Conservation (phyloP, 1,140 invertebrate genomes). For the Zaprionus kolodkinae region DNA sequence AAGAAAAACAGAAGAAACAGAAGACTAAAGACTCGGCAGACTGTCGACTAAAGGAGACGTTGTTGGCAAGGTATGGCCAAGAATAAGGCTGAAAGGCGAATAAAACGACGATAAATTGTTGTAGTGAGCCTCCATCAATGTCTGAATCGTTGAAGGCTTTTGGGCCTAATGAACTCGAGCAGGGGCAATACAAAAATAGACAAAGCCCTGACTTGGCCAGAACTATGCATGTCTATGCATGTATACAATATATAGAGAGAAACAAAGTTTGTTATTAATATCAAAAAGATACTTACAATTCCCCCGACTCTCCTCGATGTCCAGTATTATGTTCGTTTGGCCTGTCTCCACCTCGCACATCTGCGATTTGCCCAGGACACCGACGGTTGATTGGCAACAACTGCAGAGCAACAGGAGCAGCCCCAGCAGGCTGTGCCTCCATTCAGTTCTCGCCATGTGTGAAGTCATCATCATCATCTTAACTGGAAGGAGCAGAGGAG, state of each 20-base stretch:
- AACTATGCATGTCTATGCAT: too few species aligned
- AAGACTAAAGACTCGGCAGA: conserved; percentile 15
- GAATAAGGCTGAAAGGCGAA: conserved; percentile 44
- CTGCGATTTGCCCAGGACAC: conserved; percentile 78
- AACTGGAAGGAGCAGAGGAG: conserved; percentile 46
- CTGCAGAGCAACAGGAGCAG: conserved; percentile 60
- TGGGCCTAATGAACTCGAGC: conserved; percentile 45
- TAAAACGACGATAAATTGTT: conserved; percentile 48
- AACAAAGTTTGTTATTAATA: conserved; percentile 9
- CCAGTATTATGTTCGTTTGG: conserved; percentile 94
- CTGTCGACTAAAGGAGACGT: conserved; percentile 10
- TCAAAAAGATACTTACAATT: conserved; percentile 89
- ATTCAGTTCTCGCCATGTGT: conserved; percentile 36
- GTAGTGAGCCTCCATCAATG: conserved; percentile 41
- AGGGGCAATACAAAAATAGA: conserved; percentile 8
- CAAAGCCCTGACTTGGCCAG: conserved; percentile 18
- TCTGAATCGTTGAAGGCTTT: conserved; percentile 45
- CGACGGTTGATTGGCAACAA: conserved; percentile 50
- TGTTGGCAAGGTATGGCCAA: neutral
- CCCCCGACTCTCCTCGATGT: conserved; percentile 94
- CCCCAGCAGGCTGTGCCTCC: conserved; percentile 43
- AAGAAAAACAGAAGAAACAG: conserved; percentile 27
- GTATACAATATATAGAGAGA: neutral
- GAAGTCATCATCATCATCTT: conserved; percentile 47
- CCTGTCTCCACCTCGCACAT: conserved; percentile 90